Conservation (phyloP, 2,888 invertebrate genomes). For the Drosophila niveifrons region DNA sequence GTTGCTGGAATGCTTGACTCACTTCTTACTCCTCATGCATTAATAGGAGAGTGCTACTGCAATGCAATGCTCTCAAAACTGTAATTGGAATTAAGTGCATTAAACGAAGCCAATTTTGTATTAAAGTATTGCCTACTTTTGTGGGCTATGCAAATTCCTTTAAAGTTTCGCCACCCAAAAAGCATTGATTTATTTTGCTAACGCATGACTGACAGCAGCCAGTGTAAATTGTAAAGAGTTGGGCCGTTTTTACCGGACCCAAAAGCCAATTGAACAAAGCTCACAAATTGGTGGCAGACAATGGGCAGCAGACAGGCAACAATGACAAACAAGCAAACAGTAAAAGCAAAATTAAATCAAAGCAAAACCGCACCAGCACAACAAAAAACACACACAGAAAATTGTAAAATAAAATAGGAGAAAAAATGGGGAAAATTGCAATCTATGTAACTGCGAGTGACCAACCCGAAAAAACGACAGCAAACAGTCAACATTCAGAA, state of each 20-base stretch:
- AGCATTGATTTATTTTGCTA: conserved; percentile 40
- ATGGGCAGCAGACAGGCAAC: conserved; percentile 14
- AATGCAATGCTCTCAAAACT: conserved; percentile 23
- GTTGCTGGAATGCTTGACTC: conserved; percentile 16
- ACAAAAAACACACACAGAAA: conserved; percentile 35
- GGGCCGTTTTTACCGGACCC: not conserved
- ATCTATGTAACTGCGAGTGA: conserved; percentile 33
- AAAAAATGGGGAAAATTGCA: conserved; percentile 37
- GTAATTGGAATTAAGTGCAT: conserved; percentile 13
- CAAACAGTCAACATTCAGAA: conserved; percentile 1
- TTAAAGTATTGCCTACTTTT: conserved; percentile 19
- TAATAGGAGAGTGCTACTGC: conserved; percentile 18
- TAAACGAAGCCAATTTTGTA: not conserved
- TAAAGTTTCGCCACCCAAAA: too few relatives aligned
- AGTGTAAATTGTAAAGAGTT: not conserved
- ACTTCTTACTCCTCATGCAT: conserved; percentile 37
- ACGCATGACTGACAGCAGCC: conserved; percentile 29
- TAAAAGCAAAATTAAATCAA: conserved; percentile 75
- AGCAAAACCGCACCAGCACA: conserved; percentile 67
- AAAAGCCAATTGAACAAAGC: conserved; percentile 67
- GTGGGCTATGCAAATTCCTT: too few relatives aligned
- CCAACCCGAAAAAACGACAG: conserved; percentile 11
- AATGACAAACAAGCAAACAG: conserved; percentile 55
- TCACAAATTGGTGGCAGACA: conserved; percentile 58
- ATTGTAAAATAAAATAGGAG: conserved; percentile 32